phyloP scores from a whole-genome alignment of 1,140 invertebrate species.

The Zaprionus ornatus region DNA sequence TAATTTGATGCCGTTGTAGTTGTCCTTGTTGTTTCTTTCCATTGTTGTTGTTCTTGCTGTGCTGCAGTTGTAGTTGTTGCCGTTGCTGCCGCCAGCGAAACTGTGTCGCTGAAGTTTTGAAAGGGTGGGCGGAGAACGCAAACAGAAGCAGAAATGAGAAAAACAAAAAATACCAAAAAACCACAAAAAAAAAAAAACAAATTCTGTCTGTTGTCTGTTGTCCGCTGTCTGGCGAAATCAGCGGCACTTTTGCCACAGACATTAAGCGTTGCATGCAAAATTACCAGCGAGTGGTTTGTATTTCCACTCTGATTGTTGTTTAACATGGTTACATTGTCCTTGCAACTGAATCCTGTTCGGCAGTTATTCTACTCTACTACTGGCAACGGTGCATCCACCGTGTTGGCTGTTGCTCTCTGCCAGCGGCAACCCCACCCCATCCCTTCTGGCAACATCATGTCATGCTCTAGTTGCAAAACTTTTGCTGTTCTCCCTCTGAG shows the following conservation, averaged over 20 bases:
- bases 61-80: conserved; percentile 24
- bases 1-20: conserved; percentile 61
- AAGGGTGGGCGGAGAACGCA: conserved; percentile 26
- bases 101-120: conserved; percentile 65
- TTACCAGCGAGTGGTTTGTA: conserved; percentile 81
- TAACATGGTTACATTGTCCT: conserved; percentile 82
- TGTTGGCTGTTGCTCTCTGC: conserved; percentile 28
- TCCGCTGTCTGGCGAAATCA: conserved; percentile 76
- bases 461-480: conserved; percentile 77
- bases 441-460: conserved; percentile 66
- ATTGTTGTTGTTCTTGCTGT: conserved; percentile 26
- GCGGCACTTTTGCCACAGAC: conserved; percentile 79
- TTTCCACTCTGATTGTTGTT: conserved; percentile 82
- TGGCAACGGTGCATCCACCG: conserved; percentile 56
- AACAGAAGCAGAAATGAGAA: conserved; percentile 28
- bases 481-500: conserved; percentile 42
- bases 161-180: conserved; percentile 13
- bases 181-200: conserved; percentile 30
- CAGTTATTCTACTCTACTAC: conserved; percentile 54
- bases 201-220: background rate
- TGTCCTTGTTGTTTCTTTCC: conserved; percentile 15
- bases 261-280: conserved; percentile 82
- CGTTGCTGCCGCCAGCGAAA: conserved; percentile 52
- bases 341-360: conserved; percentile 64
- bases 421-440: background rate